phyloP scores from a whole-genome alignment of 2,113 vertebrate genomes.

The Nicator chloris region DNA sequence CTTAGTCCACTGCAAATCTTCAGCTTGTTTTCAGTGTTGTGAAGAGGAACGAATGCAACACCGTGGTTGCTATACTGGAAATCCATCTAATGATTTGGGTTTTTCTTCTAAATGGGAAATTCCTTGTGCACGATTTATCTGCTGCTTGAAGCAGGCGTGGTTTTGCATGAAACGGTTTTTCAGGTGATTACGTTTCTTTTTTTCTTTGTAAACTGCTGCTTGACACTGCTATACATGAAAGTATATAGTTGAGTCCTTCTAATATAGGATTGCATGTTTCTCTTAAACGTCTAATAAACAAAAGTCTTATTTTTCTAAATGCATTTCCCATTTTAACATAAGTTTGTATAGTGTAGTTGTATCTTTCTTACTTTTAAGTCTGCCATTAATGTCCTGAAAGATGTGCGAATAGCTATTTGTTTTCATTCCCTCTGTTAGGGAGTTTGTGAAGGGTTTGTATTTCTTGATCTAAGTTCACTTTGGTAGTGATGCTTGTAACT shows the following conservation, averaged over 20 bases:
- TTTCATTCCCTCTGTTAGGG: not conserved
- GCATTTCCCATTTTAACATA: not conserved
- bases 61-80: not conserved
- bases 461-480: not conserved
- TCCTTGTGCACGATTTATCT: not conserved
- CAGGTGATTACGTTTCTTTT: not conserved
- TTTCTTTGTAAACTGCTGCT: not conserved
- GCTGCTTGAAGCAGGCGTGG: not conserved
- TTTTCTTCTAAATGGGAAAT: not conserved
- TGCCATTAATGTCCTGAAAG: not conserved
- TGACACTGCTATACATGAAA: not conserved
- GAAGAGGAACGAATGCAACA: not conserved
- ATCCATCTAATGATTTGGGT: not conserved
- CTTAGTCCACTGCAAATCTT: not conserved
- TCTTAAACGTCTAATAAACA: not conserved
- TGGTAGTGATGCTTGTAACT: not conserved
- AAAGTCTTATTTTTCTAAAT: not conserved
- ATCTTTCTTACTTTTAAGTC: not conserved
- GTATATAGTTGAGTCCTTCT: not conserved
- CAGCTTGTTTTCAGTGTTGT: not conserved
- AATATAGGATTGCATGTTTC: not conserved
- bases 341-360: not conserved
- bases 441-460: not conserved
- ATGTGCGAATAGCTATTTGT: not conserved
- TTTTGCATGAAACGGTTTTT: not conserved